Base-by-base conservation (phyloP, 2,797 vertebrate species). In the Gephyroberyx darwinii region DNA sequence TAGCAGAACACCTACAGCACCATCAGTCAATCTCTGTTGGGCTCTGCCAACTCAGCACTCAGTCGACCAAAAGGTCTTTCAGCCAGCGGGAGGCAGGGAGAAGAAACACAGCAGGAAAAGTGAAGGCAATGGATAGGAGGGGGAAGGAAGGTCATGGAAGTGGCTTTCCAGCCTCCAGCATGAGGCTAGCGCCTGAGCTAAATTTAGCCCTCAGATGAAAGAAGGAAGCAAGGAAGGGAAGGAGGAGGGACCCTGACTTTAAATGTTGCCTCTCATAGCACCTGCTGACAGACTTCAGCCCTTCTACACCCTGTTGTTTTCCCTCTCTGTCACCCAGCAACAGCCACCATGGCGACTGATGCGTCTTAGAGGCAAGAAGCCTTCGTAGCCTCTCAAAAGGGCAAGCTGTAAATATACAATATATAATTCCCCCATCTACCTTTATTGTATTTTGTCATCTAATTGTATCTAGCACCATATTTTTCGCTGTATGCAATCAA, bases 231-330 rank as follows among this genome's bases (percentile, higher is more conserved):
- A 75, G 77, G 55, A 74, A 30, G 35, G 43, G 39, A 41, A 50
- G 19, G 33, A 20, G 22, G 55, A 14, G 77, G 72, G 80, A 79
- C 41, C 55, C 64, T 72, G 74, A 89, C 86, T 92, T 91, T 89
- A 90, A 90, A 90, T 70, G 79, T 57, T 79, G 89, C 87, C 75
- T 81, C 88, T 85, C 41, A 72, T 74, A 87, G 84, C 93, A 94
- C 92, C 94, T 94, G 94, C 86, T 91, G 75, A 78, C 82, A 89
- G 58, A 71, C 68, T 37, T 93, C 91, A 89, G 85, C 61, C 52
- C 55, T 52, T 81, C 82, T 74, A 67, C 81, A 80, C 83, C 57
- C 84, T 55, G 57, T 39, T 75, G 86, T 73, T 78, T 82, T 77
- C 69, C 20, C 67, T 75, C 70, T 61, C 62, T 70, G 80, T 90